Evolutionary conservation across 2,113 vertebrate genomes (phyloP).

Genomic region (Dicentrarchus labrax): DNA sequence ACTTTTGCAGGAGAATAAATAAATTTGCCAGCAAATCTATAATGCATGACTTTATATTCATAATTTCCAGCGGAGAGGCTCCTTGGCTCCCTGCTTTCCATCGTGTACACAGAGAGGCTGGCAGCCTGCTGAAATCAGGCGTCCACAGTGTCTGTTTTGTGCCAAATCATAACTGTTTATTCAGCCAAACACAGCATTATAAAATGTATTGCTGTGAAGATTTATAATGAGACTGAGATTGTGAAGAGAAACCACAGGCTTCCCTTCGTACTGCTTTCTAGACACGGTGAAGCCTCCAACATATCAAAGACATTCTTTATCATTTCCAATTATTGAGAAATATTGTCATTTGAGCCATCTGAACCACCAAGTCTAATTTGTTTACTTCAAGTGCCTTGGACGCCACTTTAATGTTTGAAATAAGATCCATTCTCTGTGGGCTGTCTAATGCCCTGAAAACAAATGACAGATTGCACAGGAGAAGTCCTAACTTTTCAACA

Average conservation of each 20-base stretch:
- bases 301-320: constrained; percentile 74
- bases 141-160: constrained; percentile 72
- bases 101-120: constrained; percentile 72
- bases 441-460: constrained; percentile 44
- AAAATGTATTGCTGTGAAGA: constrained; percentile 73
- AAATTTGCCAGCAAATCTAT: constrained; percentile 84
- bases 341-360: constrained; percentile 74
- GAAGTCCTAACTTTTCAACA: constrained; percentile 56
- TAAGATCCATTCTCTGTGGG: constrained; percentile 43
- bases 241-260: constrained; percentile 57
- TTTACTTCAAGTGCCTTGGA: constrained; percentile 69
- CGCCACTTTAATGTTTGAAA: constrained; percentile 64
- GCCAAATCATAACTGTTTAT: constrained; percentile 83
- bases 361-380: constrained; percentile 72
- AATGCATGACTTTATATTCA: constrained; percentile 85
- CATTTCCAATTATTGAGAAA: constrained; percentile 74
- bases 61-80: constrained; percentile 80
- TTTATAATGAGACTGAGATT: constrained; percentile 78
- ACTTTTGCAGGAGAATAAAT: constrained; percentile 85
- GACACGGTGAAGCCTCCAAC: constrained; percentile 57
- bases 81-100: constrained; percentile 70
- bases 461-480: constrained; percentile 59
- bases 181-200: constrained; percentile 79
- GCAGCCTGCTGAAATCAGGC: constrained; percentile 77
- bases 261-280: constrained; percentile 54